Conservation (phyloP, 2,113 vertebrate species). For the Tiliqua scincoides region DNA sequence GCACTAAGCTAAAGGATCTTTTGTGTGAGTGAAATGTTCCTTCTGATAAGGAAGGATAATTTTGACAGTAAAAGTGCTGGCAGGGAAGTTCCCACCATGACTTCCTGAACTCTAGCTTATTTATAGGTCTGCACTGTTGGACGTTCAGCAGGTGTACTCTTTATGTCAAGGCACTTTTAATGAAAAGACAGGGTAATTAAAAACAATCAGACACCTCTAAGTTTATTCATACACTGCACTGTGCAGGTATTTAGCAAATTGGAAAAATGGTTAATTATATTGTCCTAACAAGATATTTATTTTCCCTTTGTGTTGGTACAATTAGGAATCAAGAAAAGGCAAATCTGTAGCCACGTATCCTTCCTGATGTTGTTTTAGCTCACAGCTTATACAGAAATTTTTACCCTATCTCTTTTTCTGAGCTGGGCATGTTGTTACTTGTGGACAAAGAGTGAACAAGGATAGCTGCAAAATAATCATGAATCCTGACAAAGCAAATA, state of each 20-base stretch:
- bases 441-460: neutral
- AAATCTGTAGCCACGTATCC: neutral
- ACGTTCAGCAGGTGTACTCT: neutral
- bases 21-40: too few species aligned
- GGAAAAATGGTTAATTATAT: too few species aligned
- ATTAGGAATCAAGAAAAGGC: too few species aligned
- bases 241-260: too few species aligned
- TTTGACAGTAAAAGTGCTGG: too few species aligned
- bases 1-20: too few species aligned
- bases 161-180: neutral
- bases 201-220: neutral
- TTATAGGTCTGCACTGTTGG: neutral
- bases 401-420: neutral
- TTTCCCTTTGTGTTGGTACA: too few species aligned
- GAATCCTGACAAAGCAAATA: neutral
- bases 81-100: neutral
- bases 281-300: too few species aligned
- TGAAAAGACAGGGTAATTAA: neutral
- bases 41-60: too few species aligned
- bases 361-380: neutral
- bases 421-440: neutral
- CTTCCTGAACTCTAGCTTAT: neutral
- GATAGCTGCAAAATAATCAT: neutral
- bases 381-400: neutral
- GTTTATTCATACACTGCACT: too few species aligned